Evolutionary conservation across 2,113 vertebrate species (phyloP), one percentile per base, ranked within the genome.

Genomic region (Pteronura brasiliensis): DNA sequence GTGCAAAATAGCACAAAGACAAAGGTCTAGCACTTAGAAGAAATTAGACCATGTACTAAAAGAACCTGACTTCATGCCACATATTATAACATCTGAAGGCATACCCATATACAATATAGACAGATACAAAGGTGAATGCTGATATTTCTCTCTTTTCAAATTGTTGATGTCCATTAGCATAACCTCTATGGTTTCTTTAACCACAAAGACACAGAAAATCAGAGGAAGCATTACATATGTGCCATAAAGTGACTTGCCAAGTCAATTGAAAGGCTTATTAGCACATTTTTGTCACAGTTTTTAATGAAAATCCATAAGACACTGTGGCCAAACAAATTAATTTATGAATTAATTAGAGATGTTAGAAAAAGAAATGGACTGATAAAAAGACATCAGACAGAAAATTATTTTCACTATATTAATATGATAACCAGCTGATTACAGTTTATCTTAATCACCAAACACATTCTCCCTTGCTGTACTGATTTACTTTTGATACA

Each of bases 231-330:
- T 93, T 77, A 47, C 8, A 82, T 59, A 36, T 82, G 13, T 81
- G 12, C 39, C 42, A 14, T 81, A 88, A 83, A 65, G 10, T 93
- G 44, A 95, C 20, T 93, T 80, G 61, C 39, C 55, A 94, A 91
- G 23, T 93, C 88, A 94, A 29, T 85, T 74, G 85, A 95, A 94
- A 97, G 63, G 47, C 61, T 88, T 97, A 76, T 90, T 97, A 97
- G 42, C 49, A 96, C 23, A 88, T 86, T 96, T 92, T 86, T 7
- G 87, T 97, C 65, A 93, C 57, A 97, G 39, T 93, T 95, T 88
- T 95, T 59, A 96, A 92, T 95, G 61, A 95, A 98, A 76, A 86
- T 71, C 23, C 61, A 20, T 85, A 88, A 82, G 82, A 95, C n/a
- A 89, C 1, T 65, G 25, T 6, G 29, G 29, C 42, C 6, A 90